Percentiles rank a stretch among this genome's conserved stretches.
Evolutionary conservation across 2,888 invertebrate genomes (phyloP).

Genomic region (Cerastis leucographa): DNA sequence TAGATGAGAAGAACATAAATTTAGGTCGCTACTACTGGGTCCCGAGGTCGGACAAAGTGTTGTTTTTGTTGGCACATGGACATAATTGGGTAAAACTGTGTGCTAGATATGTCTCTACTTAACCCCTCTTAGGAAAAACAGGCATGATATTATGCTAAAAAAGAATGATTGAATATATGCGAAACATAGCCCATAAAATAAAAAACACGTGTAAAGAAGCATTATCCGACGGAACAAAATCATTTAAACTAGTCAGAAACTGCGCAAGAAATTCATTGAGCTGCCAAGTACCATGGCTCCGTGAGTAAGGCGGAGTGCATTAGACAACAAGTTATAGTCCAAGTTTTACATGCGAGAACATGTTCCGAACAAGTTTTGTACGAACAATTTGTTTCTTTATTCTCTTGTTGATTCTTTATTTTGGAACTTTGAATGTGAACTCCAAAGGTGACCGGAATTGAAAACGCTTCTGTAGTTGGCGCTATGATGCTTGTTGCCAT

Average conservation of each 20-base stretch:
- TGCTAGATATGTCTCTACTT: background rate
- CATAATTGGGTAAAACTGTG: background rate
- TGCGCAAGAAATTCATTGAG: slow-evolving; percentile 56
- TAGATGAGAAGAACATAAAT: background rate
- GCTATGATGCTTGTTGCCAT: background rate
- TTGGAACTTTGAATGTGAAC: background rate
- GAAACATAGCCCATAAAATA: background rate
- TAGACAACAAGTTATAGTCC: slow-evolving; percentile 44
- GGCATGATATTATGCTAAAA: background rate
- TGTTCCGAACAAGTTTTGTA: slow-evolving; percentile 13
- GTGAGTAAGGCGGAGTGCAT: slow-evolving; percentile 58
- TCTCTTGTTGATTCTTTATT: slow-evolving; percentile 23
- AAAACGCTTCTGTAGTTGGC: background rate
- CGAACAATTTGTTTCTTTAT: slow-evolving; percentile 40
- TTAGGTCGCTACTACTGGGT: background rate
- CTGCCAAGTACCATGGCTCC: slow-evolving; percentile 49
- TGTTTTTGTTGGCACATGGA: background rate
- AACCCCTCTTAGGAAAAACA: background rate
- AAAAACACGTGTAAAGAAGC: slow-evolving; percentile 12
- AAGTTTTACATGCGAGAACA: slow-evolving; percentile 53
- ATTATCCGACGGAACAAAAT: slow-evolving; percentile 46
- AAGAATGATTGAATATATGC: background rate
- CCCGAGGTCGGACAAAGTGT: background rate
- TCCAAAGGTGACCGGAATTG: background rate
- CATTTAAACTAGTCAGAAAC: slow-evolving; percentile 44